Evolutionary conservation across 2,113 vertebrate species (phyloP), one percentile per base, ranked within the genome.

Genomic region (Prochilodus magdalenae): DNA sequence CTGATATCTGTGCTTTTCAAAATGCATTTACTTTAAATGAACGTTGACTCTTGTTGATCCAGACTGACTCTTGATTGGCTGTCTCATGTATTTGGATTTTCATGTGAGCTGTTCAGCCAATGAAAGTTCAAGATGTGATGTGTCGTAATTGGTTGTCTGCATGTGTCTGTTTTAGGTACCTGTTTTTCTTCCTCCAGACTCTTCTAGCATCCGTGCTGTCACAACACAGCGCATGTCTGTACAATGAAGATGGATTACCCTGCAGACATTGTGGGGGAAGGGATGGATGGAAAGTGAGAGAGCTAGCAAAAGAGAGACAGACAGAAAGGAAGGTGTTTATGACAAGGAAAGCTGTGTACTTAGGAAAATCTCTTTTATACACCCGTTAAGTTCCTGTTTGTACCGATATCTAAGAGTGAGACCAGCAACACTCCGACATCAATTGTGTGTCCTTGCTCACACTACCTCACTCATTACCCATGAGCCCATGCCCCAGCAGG

Each of bases 241-340:
- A 79, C 86, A 91, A 94, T 94, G 91, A 93, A 93, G 93, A 95
- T 89, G 89, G 91, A 94, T 94, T 88, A 92, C 81, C 33, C 84
- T 86, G 77, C 83, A 89, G 88, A 81, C 83, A 77, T 60, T 20
- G 86, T 85, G 85, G 84, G 84, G 82, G 83, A 55, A 84, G 74
- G 67, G 70, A 63, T 67, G 71, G 74, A 78, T 65, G 55, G 44
- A 80, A 72, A 80, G 84, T 36, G 72, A 76, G 69, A 71, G 65
- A 85, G 86, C 75, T 49, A 84, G 71, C 0, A 59, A 83, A 77
- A 81, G 14, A 80, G 60, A 72, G 27, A 79, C 40, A 79, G 62
- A 79, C 16, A 33, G 14, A 73, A 57, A 70, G 72, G 69, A 20
- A 55, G 70, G 44, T 66, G 70, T 69, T 57, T 67, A 26, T 13